A percentile compares a stretch with the other conserved stretches of the same genome.
phyloP scores from a whole-genome alignment of 2,797 vertebrate genomes.

The Craterocephalus amniculus region DNA sequence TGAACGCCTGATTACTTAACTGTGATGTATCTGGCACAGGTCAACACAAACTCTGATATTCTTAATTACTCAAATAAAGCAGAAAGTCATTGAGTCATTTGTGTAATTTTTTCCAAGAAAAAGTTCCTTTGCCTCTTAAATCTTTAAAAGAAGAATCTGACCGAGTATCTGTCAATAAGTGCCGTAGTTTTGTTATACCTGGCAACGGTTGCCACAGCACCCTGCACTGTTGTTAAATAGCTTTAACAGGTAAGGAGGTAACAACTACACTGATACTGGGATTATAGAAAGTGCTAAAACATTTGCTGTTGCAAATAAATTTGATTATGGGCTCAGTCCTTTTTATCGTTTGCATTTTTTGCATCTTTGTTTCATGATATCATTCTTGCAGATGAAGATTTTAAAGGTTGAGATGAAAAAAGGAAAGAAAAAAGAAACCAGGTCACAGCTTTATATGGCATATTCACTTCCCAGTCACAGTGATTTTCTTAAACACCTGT shows the following conservation, averaged over 20 bases:
- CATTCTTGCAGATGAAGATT: background rate
- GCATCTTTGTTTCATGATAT: background rate
- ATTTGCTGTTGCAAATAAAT: background rate
- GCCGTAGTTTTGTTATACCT: background rate
- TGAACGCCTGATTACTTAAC: background rate
- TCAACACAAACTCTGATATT: constrained; percentile 53
- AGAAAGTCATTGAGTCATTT: constrained; percentile 23
- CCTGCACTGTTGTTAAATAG: background rate
- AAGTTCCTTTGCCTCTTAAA: constrained; percentile 36
- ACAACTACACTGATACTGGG: background rate
- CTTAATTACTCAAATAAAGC: constrained; percentile 76
- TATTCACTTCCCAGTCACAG: background rate
- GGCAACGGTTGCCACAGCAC: background rate
- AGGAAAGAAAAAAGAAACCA: background rate
- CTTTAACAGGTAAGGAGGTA: background rate
- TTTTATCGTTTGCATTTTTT: background rate
- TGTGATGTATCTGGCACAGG: constrained; percentile 12
- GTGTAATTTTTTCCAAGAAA: constrained; percentile 34
- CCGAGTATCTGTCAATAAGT: constrained; percentile 15
- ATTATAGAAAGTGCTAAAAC: background rate
- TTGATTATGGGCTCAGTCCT: background rate
- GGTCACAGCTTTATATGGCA: background rate
- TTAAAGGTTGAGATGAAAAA: background rate
- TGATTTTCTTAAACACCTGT: background rate
- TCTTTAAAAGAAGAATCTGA: background rate